Conservation (phyloP, 1,140 invertebrate species). For the Copidosoma floridanum region DNA sequence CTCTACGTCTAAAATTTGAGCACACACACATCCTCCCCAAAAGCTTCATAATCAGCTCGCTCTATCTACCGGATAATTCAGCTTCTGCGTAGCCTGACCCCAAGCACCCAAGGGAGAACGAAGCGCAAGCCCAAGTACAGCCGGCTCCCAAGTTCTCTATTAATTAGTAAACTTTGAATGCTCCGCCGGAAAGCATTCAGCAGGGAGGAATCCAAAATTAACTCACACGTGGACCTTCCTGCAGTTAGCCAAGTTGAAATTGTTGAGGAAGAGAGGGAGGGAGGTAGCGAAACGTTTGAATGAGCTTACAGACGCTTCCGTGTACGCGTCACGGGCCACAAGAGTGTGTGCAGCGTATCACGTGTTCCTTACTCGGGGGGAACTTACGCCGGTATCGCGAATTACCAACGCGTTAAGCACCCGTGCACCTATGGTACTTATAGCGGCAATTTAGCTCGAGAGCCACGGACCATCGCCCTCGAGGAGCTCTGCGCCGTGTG, state of each 20-base stretch:
- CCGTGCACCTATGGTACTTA: conserved; percentile 19
- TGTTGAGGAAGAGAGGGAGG: neutral
- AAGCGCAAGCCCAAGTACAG: neutral
- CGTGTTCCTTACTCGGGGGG: too few species aligned
- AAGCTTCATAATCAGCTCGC: too few species aligned
- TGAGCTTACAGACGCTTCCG: too few species aligned
- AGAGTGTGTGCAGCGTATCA: neutral
- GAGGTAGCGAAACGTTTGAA: conserved; percentile 4
- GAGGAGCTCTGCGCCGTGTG: too few species aligned
- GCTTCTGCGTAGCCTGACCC: too few species aligned
- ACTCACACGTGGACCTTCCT: neutral
- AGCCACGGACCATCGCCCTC: too few species aligned
- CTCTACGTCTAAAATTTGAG: too few species aligned
- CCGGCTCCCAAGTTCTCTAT: conserved; percentile 5
- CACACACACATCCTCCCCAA: too few species aligned
- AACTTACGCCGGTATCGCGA: conserved; percentile 19
- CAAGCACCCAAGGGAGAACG: neutral
- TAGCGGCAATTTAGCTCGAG: too few species aligned
- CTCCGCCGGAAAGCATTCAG: neutral
- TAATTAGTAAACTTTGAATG: conserved; percentile 12
- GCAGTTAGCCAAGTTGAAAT: conserved; percentile 8
- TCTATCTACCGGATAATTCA: too few species aligned
- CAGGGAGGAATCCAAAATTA: conserved; percentile 9
- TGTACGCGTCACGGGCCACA: too few species aligned
- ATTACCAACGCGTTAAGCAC: conserved; percentile 26